A percentile compares a stretch with the other conserved stretches of the same genome.
Conservation (phyloP, 2,113 vertebrate genomes). For the Donacobius atricapilla region DNA sequence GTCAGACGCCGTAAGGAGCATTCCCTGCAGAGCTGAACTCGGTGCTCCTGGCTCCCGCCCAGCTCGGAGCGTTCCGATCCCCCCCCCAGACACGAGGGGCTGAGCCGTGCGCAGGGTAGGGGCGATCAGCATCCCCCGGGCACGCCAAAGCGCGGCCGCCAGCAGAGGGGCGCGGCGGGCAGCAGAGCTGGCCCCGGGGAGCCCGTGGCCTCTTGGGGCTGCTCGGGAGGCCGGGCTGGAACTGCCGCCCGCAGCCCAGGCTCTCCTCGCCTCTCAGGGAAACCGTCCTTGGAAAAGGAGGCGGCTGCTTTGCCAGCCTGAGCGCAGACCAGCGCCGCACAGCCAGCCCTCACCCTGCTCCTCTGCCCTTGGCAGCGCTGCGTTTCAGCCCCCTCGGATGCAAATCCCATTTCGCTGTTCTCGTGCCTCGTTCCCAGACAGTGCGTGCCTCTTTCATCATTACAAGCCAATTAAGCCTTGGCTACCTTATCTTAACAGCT, state of each 20-base stretch:
- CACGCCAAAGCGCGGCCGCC: rapidly evolving
- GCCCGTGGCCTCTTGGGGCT: rapidly evolving
- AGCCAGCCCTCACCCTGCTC: not conserved
- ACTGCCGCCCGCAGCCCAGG: no score
- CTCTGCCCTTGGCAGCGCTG: not conserved
- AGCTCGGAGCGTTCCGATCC: not conserved
- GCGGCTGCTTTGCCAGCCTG: not conserved
- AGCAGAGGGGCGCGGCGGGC: rapidly evolving
- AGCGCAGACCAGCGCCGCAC: not conserved
- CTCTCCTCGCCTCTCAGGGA: no score
- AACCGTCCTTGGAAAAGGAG: not conserved
- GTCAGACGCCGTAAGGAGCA: rapidly evolving
- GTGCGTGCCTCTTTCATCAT: not conserved
- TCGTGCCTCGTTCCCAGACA: not conserved
- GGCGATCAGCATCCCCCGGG: rapidly evolving
- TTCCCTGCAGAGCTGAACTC: rapidly evolving
- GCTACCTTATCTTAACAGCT: constrained; percentile 47
- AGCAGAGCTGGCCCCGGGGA: not conserved
- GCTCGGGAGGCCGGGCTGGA: not conserved
- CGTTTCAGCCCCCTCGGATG: not conserved
- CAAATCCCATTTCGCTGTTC: not conserved
- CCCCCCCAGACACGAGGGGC: rapidly evolving
- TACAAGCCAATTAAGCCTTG: constrained; percentile 47
- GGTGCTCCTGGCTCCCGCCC: not conserved
- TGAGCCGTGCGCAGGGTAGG: rapidly evolving